Base-by-base conservation (phyloP, 1,140 invertebrate genomes). In the Drosophila pseudoobscura region DNA sequence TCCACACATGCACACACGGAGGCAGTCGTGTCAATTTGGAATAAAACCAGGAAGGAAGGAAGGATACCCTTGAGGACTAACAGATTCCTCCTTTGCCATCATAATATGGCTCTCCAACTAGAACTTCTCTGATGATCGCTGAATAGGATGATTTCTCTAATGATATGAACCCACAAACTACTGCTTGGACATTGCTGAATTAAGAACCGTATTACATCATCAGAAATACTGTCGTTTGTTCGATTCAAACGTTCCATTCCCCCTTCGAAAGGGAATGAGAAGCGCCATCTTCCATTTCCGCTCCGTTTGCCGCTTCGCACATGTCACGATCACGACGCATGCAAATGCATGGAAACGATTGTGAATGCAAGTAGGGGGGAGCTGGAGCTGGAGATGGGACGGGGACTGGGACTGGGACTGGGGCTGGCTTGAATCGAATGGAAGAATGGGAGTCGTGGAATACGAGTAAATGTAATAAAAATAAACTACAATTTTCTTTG, bases 391-490 rank as follows among this genome's bases (percentile, higher is more conserved):
- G 11, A 3, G 35, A 3, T 39, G 35, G 35, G n/a, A n/a, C n/a
- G n/a, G n/a, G 6, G 24, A 31, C 17, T 17, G 17, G 17, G 17
- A 17, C 17, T 7, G 29, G 6, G 3, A 9, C 3, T 39, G 35
- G 4, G 35, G 35, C 35, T 39, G 35, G 35, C 0, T 13, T 39
- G 35, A 39, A 20, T 20, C 1, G 20, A 20, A 20, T 13, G 11
- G 11, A 11, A 13, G 35, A 22, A 17, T 15, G 41, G 11, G 11
- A 20, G 35, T 44, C 50, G 41, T 70, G 35, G 46, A 26, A 79
- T 50, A 72, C 56, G 49, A 63, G 78, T 84, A 84, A 75, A 82
- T 82, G 82, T 64, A 87, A 85, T 85, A 85, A 85, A 85, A 87
- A 85, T 87, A 85, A 85, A 85, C 82, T 85, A 85, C 78, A 76